These are phyloP conservation scores for Argya squamiceps DNA, from an alignment of 2,797 vertebrate species.

Conservation along the genomic window DNA sequence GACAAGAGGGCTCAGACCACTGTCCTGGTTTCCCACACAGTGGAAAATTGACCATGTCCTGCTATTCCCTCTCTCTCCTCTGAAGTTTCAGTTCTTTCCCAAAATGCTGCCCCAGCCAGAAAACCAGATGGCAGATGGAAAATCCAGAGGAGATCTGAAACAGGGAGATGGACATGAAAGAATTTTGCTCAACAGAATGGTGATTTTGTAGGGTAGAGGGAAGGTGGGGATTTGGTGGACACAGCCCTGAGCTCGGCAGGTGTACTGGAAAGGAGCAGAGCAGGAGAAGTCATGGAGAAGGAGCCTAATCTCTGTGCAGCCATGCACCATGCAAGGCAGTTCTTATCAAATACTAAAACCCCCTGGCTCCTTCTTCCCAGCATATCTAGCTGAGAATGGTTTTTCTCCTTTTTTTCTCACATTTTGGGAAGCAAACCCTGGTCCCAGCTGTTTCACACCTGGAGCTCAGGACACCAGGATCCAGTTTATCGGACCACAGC, in stretches of 20 bases:
- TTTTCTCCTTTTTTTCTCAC: background rate
- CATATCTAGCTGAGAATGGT: rapidly evolving
- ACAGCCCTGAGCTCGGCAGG: background rate
- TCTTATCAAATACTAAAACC: background rate
- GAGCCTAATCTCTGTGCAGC: background rate
- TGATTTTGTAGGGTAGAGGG: background rate
- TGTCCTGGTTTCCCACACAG: background rate
- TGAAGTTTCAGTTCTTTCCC: background rate
- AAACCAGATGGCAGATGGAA: background rate
- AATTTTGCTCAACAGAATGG: background rate
- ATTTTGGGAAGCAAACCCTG: background rate
- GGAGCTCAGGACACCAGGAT: background rate
- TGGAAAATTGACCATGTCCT: background rate
- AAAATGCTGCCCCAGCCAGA: background rate
- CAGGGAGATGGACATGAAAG: rapidly evolving
- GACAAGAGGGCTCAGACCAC: background rate
- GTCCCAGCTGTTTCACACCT: background rate
- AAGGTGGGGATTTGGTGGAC: background rate
- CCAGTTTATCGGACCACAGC: background rate
- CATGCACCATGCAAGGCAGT: background rate
- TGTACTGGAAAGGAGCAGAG: background rate
- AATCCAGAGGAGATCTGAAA: background rate
- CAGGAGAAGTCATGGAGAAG: background rate
- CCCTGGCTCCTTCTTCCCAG: background rate
- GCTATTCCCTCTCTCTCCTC: background rate